Evolutionary conservation across 2,888 invertebrate species (phyloP).

Genomic region (Chouioia cunea): DNA sequence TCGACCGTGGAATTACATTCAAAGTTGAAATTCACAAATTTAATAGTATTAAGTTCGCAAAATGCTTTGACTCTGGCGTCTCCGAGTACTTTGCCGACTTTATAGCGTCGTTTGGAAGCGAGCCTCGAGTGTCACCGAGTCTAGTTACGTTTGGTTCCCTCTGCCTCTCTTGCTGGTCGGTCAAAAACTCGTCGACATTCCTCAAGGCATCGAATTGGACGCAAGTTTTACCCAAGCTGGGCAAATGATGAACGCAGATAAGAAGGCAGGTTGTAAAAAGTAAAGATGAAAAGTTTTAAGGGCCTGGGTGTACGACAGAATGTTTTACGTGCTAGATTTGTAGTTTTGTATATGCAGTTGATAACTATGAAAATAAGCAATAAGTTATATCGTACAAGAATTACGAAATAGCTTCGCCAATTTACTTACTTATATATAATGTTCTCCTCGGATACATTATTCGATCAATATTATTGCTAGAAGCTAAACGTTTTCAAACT

Average conservation of each 20-base stretch:
- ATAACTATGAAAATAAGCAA: no score
- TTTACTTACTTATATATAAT: no score
- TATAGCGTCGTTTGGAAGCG: conserved; percentile 23
- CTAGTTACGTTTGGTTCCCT: background rate
- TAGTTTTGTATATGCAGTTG: no score
- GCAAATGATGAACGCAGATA: conserved; percentile 22
- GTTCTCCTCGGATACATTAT: no score
- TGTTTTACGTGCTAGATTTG: no score
- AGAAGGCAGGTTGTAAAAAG: background rate
- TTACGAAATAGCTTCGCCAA: no score
- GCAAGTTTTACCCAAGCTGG: conserved; percentile 7
- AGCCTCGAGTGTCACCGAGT: conserved; percentile 10
- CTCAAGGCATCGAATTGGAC: conserved; percentile 1
- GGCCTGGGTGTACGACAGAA: no score
- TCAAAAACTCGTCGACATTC: conserved; percentile 20
- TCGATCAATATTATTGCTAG: no score
- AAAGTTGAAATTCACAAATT: background rate
- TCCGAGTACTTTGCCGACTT: background rate
- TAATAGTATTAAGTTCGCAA: conserved; percentile 23
- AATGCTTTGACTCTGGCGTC: conserved; percentile 6
- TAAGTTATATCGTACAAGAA: no score
- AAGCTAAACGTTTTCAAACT: no score
- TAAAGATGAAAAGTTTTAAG: conserved; percentile 8
- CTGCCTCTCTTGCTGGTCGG: background rate
- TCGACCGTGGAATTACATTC: background rate